phyloP scores from a whole-genome alignment of 2,797 vertebrate species.

The Brachymystax lenok region DNA sequence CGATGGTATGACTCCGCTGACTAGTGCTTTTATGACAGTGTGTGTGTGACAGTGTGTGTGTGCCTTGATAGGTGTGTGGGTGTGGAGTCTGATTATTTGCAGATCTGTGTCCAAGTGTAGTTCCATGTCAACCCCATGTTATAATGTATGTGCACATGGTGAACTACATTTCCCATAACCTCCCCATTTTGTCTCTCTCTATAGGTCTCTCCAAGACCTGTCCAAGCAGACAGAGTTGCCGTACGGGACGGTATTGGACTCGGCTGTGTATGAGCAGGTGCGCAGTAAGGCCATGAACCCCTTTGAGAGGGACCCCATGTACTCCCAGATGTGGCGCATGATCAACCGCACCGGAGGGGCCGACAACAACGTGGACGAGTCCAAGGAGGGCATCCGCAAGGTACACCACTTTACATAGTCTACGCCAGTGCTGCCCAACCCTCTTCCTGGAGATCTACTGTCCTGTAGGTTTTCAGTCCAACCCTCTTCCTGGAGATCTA shows the following conservation, averaged over 20 bases:
- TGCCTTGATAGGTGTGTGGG: neutral
- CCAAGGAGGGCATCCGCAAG: constrained; percentile 93
- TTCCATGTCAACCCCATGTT: neutral
- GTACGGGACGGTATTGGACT: constrained; percentile 95
- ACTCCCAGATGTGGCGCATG: constrained; percentile 98
- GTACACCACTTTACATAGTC: constrained; percentile 65
- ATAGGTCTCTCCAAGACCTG: constrained; percentile 95
- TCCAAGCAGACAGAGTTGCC: constrained; percentile 96
- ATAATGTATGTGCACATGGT: too few species aligned
- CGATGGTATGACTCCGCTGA: constrained; percentile 17
- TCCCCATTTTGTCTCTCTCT: neutral
- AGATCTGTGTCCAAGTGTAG: neutral
- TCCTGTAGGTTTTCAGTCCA: too few species aligned
- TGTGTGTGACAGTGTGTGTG: neutral
- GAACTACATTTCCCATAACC: neutral
- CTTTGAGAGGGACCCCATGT: constrained; percentile 97
- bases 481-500: too few species aligned
- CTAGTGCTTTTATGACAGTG: constrained; percentile 25
- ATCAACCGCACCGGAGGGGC: constrained; percentile 93
- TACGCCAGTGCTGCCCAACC: too few species aligned
- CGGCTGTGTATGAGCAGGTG: constrained; percentile 94
- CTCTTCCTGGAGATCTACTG: too few species aligned
- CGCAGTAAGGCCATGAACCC: constrained; percentile 96
- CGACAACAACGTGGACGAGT: constrained; percentile 93
- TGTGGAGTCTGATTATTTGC: neutral